Base-by-base conservation (phyloP, 2,113 vertebrate species). In the Felis catus region DNA sequence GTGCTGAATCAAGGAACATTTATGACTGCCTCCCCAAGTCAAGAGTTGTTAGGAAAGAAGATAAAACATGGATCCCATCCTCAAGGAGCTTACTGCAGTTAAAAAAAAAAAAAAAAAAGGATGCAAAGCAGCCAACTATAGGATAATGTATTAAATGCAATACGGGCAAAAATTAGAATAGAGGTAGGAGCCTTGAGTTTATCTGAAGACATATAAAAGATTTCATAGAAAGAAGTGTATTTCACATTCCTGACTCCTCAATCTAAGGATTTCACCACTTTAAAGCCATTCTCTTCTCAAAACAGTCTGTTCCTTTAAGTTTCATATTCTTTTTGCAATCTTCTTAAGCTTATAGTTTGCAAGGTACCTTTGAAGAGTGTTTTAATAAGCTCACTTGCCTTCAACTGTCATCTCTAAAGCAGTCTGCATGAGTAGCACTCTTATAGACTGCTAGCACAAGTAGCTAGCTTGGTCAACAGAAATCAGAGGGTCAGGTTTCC, bases 161-260 rank as follows among this genome's bases (percentile, higher is more conserved):
- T 18, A 73, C 4, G 81, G 23, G 51, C 23, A 91, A 78, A 79
- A 80, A 87, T 68, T 39, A 48, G 29, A 87, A 84, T 12, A 93
- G 16, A 86, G 12, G 5, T 7, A 74, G 36, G 23, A 97, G 18
- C 18, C 39, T n/a, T 73, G 71, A 53, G 66, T 71, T 82, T 81
- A 83, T 93, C 45, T 66, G 36, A 97, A 93, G 76, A 90, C 39
- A 4, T 45, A 91, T 55, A 89, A 89, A 95, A 82, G n/a, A 73
- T 79, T 97, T 95, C 79, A 81, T 19, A 74, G 63, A 71, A 70
- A 92, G 14, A 85, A 63, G 36, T 70, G 1, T 94, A 94, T 81
- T 97, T 97, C 23, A 79, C 33, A 95, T 83, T 96, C 61, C 63
- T 79, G 8, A 93, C 29, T 91, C 36, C 11, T 94, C 55, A 93